Base-by-base conservation (phyloP, 2,113 vertebrate genomes). In the Nannospalax galili region DNA sequence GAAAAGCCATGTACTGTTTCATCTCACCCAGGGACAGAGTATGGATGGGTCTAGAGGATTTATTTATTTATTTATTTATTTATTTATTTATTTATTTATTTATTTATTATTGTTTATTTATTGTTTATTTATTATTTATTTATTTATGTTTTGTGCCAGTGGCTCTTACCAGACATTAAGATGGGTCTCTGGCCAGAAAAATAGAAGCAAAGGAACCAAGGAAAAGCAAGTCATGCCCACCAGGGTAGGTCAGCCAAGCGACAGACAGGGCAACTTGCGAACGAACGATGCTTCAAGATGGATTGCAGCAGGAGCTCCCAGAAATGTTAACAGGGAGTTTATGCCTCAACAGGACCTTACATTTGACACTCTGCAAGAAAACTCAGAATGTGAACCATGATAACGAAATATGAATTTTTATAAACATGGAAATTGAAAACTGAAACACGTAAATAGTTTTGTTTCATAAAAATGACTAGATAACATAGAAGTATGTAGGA, bases 341-440 rank as follows among this genome's bases (percentile, higher is more conserved):
- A 30, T 35, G 72, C 37, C 84, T 74, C 1, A 24, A 52, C 22
- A 67, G 9, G 17, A 35, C 56, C 72, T 92, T 58, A 56, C 32
- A 26, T 82, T 91, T 95, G 40, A 87, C 24, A 78, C 52, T 35
- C 4, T 73, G 28, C 12, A 64, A 86, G 73, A 88, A 64, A 26
- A 30, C 37, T 92, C 6, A 24, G 35, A 88, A 35, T 26, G 32
- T 3, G 37, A 94, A 24, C 19, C 26, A 4, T 60, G 17, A 62
- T 62, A 42, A 20, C 74, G n/a, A 48, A 84, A 80, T 95, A 75
- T 95, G 52, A 42, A 74, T 94, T 84, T 88, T 92, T 87, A 48
- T 94, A 95, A 97, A 93, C 79, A 93, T 48, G 64, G 30, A 92
- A 93, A 79, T 75, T 75, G 11, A 69, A 96, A 87, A 78, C 58